These are phyloP conservation scores for Sphenopsis melanotis DNA, from an alignment of 2,797 vertebrate species.

Conservation along the genomic window DNA sequence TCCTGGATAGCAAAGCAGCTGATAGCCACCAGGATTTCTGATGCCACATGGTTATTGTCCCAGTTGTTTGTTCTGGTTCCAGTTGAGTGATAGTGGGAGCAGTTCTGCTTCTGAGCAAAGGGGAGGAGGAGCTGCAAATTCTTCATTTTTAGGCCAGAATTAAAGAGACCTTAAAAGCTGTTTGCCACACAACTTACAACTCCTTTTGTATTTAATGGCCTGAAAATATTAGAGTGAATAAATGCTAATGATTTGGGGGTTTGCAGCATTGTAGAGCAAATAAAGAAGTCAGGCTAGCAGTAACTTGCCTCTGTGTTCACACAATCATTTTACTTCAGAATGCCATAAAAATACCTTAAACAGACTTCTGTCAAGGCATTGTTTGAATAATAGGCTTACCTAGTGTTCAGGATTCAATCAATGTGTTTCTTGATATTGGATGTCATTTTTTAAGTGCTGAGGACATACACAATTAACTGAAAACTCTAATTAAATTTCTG, in stretches of 20 bases:
- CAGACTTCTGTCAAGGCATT: slow-evolving; percentile 11
- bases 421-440: not conserved
- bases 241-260: not conserved
- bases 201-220: slow-evolving; percentile 8
- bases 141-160: not conserved
- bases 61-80: slow-evolving; percentile 36
- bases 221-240: slow-evolving; percentile 19
- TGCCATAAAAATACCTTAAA: slow-evolving; percentile 35
- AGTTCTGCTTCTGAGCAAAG: slow-evolving; percentile 29
- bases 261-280: slow-evolving; percentile 5
- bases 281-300: slow-evolving; percentile 15
- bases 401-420: not conserved
- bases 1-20: not conserved
- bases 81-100: not conserved
- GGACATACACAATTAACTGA: not conserved
- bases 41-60: slow-evolving; percentile 29
- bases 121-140: slow-evolving; percentile 9
- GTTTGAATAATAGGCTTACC: slow-evolving; percentile 13
- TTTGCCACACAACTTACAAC: not conserved
- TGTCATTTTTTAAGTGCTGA: not conserved
- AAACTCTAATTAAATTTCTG: slow-evolving; percentile 5
- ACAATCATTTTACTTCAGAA: slow-evolving; percentile 25
- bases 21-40: not conserved
- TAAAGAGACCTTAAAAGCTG: not conserved
- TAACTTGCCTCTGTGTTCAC: not conserved